These are phyloP conservation scores for Ormyrus nitidulus DNA, from an alignment of 2,888 invertebrate genomes.

Conservation along the genomic window DNA sequence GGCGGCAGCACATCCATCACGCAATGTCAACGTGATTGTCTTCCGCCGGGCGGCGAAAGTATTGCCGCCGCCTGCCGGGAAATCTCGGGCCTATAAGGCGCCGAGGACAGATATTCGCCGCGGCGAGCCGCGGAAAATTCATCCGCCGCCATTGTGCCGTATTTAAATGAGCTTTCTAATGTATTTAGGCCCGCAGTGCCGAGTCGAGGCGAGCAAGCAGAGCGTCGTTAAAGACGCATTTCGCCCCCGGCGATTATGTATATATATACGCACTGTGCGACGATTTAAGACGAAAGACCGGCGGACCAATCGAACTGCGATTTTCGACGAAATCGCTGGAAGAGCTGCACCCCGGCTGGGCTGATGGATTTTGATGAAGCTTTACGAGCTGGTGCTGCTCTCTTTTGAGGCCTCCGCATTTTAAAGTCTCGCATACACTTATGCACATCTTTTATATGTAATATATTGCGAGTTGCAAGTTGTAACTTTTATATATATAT, in stretches of 20 bases:
- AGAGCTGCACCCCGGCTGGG: too few species aligned
- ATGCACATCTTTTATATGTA: too few species aligned
- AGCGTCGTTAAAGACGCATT: conserved; percentile 67
- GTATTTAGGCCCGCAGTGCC: conserved; percentile 65
- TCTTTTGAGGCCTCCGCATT: too few species aligned
- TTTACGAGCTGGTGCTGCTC: too few species aligned
- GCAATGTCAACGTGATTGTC: conserved; percentile 75
- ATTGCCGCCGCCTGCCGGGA: conserved; percentile 11
- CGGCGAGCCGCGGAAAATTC: conserved; percentile 54
- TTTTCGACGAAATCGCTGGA: background rate
- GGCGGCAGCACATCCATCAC: conserved; percentile 73
- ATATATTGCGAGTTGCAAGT: too few species aligned
- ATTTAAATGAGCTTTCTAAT: conserved; percentile 73
- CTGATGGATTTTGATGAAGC: too few species aligned
- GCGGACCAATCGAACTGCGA: conserved; percentile 21
- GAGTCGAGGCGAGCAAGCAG: background rate
- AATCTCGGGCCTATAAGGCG: background rate
- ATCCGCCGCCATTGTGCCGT: conserved; percentile 64
- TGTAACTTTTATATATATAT: too few species aligned
- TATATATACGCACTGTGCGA: background rate
- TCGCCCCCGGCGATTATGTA: conserved; percentile 46
- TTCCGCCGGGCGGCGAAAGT: conserved; percentile 65
- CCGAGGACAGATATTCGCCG: conserved; percentile 15
- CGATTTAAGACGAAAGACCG: conserved; percentile 45
- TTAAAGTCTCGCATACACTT: too few species aligned